phyloP scores from a whole-genome alignment of 1,140 invertebrate species.

The Aphis gossypii region DNA sequence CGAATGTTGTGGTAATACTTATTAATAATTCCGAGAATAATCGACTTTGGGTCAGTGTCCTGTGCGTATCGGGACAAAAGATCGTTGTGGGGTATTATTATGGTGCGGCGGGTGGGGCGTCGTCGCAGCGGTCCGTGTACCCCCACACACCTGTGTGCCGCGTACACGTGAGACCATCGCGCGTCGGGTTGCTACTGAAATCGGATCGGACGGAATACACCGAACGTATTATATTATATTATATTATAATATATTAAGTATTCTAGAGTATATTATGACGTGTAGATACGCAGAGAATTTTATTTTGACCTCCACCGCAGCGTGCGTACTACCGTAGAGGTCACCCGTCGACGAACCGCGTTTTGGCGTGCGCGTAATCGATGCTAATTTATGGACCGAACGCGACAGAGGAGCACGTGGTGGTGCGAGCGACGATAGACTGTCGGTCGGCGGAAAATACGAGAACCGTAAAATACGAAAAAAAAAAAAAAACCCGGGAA shows the following conservation, averaged over 20 bases:
- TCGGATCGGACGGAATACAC: background rate
- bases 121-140: background rate
- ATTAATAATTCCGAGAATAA: constrained; percentile 22
- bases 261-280: background rate
- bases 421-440: background rate
- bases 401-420: background rate
- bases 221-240: background rate
- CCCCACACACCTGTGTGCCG: background rate
- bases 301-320: constrained; percentile 4
- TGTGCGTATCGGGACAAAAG: background rate
- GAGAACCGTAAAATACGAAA: background rate
- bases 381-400: background rate
- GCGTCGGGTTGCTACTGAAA: background rate
- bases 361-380: constrained; percentile 3
- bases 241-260: background rate
- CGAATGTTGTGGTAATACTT: background rate
- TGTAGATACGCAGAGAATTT: background rate
- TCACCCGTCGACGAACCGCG: background rate
- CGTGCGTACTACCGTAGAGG: background rate
- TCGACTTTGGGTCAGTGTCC: constrained; percentile 44
- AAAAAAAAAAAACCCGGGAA: background rate
- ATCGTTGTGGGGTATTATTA: background rate
- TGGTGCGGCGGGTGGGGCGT: no score
- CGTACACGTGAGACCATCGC: background rate
- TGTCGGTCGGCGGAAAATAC: no score